Conservation (phyloP, 1,140 invertebrate species). For the Aphaenogaster ashmeadi region DNA sequence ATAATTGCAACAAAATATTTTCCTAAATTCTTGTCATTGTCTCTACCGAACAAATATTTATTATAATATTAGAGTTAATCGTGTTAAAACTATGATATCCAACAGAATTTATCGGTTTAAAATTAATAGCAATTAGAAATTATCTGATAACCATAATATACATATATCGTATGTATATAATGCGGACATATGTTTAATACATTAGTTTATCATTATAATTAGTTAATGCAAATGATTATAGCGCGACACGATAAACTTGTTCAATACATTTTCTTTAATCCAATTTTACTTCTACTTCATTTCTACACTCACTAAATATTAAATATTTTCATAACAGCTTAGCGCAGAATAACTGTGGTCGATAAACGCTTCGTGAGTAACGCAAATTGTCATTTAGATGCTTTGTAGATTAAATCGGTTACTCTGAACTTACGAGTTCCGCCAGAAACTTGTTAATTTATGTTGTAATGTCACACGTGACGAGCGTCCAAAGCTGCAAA, state of each 20-base stretch:
- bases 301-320: background rate
- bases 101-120: background rate
- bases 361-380: slow-evolving; percentile 1
- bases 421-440: slow-evolving; percentile 52
- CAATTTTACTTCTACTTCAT: background rate
- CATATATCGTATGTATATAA: background rate
- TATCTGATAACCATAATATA: background rate
- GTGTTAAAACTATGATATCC: background rate
- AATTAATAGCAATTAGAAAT: slow-evolving; percentile 5
- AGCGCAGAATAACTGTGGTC: background rate
- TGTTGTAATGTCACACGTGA: slow-evolving; percentile 31
- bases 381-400: slow-evolving; percentile 57
- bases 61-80: background rate
- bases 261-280: background rate
- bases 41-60: background rate
- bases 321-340: background rate
- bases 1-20: slow-evolving; percentile 15
- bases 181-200: background rate
- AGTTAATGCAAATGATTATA: background rate
- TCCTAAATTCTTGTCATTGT: background rate
- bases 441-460: slow-evolving; percentile 69
- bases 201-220: background rate
- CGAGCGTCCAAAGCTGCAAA: background rate
- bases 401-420: slow-evolving; percentile 67
- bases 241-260: background rate